Evolutionary conservation across 2,888 invertebrate species (phyloP).

Genomic region (Masnerella sp.): DNA sequence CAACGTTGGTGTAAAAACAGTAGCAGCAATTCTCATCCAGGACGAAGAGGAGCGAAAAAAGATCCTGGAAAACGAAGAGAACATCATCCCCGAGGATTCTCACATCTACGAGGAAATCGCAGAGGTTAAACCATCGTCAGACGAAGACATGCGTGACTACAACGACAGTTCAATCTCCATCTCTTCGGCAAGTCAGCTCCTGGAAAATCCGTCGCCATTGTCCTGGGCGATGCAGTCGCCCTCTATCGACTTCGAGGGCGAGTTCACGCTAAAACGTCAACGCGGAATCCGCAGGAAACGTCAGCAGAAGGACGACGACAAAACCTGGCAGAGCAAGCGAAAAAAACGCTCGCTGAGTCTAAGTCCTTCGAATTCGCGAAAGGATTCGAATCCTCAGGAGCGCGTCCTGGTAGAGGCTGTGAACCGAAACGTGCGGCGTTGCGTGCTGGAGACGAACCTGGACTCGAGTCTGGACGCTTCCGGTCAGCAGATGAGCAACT

Average conservation of each 20-base stretch:
- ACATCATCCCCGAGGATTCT: constrained; percentile 57
- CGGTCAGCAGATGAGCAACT: constrained; percentile 33
- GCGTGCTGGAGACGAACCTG: constrained; percentile 72
- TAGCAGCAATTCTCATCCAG: constrained; percentile 71
- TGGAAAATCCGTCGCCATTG: constrained; percentile 75
- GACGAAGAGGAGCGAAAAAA: constrained; percentile 70
- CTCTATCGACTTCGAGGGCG: constrained; percentile 70
- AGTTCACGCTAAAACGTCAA: constrained; percentile 74
- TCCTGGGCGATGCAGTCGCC: constrained; percentile 74
- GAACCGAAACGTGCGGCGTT: constrained; percentile 73
- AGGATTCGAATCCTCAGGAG: constrained; percentile 46
- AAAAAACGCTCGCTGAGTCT: constrained; percentile 67
- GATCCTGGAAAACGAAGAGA: constrained; percentile 59
- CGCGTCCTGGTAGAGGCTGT: constrained; percentile 68
- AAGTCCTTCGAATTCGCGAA: constrained; percentile 50
- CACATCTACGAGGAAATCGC: constrained; percentile 63
- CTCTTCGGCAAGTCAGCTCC: constrained; percentile 73
- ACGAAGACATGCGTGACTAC: constrained; percentile 63
- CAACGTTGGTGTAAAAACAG: constrained; percentile 67
- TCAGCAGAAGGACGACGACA: constrained; percentile 64
- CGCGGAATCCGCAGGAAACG: constrained; percentile 74
- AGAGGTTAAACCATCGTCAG: neutral
- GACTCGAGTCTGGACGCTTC: constrained; percentile 66
- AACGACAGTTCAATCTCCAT: constrained; percentile 74
- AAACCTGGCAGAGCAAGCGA: constrained; percentile 64